Evolutionary conservation across 2,113 vertebrate genomes (phyloP).

Genomic region (Rhinoptilus africanus): DNA sequence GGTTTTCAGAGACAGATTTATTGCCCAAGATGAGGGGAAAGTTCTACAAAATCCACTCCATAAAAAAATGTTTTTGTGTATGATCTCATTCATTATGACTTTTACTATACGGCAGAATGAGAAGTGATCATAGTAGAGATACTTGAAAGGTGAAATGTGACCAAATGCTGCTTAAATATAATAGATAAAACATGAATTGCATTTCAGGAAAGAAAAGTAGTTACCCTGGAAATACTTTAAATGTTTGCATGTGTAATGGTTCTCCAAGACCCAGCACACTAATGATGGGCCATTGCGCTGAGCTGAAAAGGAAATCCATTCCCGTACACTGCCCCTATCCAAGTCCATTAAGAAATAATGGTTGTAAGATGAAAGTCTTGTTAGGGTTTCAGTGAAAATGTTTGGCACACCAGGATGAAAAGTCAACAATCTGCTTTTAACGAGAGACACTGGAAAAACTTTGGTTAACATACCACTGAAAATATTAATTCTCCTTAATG

Average conservation of each 20-base stretch:
- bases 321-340: constrained; percentile 63
- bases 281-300: constrained; percentile 66
- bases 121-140: constrained; percentile 49
- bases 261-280: constrained; percentile 64
- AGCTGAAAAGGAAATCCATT: constrained; percentile 76
- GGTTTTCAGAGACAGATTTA: constrained; percentile 60
- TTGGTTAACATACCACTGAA: constrained; percentile 77
- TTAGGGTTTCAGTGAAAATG: constrained; percentile 78
- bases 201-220: constrained; percentile 67
- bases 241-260: constrained; percentile 74
- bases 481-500: constrained; percentile 82
- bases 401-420: constrained; percentile 79
- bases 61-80: constrained; percentile 44
- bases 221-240: constrained; percentile 76
- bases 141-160: constrained; percentile 55
- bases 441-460: constrained; percentile 78
- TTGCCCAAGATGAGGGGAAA: constrained; percentile 59
- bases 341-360: constrained; percentile 83
- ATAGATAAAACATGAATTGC: constrained; percentile 73
- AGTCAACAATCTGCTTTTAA: constrained; percentile 81
- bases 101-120: constrained; percentile 54
- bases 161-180: constrained; percentile 53
- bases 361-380: constrained; percentile 80
- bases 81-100: constrained; percentile 68
- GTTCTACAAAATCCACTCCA: constrained; percentile 58